Evolutionary conservation across 2,888 invertebrate genomes (phyloP), one percentile per base, ranked within the genome.

Genomic region (Zele albiditarsus): DNA sequence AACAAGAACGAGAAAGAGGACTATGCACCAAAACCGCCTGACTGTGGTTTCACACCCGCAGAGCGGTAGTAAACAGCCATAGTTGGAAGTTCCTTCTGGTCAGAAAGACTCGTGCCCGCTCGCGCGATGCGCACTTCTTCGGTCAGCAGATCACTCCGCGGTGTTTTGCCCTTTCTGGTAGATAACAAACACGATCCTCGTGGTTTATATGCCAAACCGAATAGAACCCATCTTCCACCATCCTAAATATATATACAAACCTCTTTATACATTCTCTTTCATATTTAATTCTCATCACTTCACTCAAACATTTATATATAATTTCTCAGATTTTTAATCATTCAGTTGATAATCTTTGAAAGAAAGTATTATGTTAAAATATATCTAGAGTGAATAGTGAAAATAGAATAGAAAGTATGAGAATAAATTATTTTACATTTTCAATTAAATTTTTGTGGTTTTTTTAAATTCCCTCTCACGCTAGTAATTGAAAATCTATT

Each of bases 11-110:
- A n/a, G 46, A 73, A 77, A 49, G 57, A 63, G 83, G 85, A 86
- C 87, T 88, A 87, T 87, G 87, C 87, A 85, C 84, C 85, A 83
- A 88, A 89, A 88, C 88, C 89, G 84, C 89, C 86, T 88, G 84
- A 83, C 87, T 89, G 89, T 89, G 89, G 89, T 89, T 89, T 89
- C 89, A 89, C 89, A 89, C 89, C 89, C 89, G 86, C 87, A 88
- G 85, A 81, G 77, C 80, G 81, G 83, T 81, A 82, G 83, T 83
- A 83, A 85, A 85, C 84, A 82, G 81, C 81, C 76, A 74, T 73
- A 74, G 74, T 73, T 78, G 79, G 77, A 77, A 83, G 84, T 82
- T 83, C 82, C 82, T 83, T 82, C 53, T 78, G 84, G 83, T 84
- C 83, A 84, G 53, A 14, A n/a, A 84, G 84, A 84, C 81, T 80